phyloP scores from a whole-genome alignment of 2,888 invertebrate species.

The Euplagia quadripunctaria region DNA sequence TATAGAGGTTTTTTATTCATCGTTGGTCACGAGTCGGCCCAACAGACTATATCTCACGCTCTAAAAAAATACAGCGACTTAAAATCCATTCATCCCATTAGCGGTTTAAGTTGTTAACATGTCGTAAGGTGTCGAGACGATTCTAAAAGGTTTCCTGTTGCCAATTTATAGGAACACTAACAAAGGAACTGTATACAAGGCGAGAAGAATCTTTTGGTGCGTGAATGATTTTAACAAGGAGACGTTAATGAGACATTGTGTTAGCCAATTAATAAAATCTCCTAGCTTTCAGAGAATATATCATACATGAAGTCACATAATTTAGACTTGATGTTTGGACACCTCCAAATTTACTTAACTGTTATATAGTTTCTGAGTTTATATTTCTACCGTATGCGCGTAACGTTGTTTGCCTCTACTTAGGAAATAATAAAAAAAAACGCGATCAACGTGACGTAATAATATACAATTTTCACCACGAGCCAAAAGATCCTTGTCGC shows the following conservation, averaged over 20 bases:
- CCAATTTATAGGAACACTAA: neutral
- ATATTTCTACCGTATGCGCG: neutral
- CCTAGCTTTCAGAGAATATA: neutral
- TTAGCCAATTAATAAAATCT: neutral
- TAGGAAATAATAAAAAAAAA: neutral
- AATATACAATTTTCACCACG: neutral
- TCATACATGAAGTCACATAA: neutral
- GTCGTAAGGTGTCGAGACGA: neutral
- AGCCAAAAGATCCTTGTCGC: neutral
- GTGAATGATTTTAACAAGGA: conserved; percentile 1
- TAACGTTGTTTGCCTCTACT: neutral
- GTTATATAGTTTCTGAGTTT: no score
- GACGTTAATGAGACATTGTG: neutral
- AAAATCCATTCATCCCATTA: neutral
- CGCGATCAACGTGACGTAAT: neutral
- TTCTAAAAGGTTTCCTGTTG: neutral
- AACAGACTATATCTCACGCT: neutral
- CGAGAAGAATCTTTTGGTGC: neutral
- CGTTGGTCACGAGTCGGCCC: neutral
- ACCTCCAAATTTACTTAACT: no score
- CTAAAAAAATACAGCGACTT: neutral
- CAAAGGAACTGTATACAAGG: neutral
- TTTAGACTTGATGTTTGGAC: no score
- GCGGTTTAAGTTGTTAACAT: neutral
- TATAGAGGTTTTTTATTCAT: neutral